phyloP scores from a whole-genome alignment of 1,140 invertebrate species.

The Pentalonia nigronervosa region DNA sequence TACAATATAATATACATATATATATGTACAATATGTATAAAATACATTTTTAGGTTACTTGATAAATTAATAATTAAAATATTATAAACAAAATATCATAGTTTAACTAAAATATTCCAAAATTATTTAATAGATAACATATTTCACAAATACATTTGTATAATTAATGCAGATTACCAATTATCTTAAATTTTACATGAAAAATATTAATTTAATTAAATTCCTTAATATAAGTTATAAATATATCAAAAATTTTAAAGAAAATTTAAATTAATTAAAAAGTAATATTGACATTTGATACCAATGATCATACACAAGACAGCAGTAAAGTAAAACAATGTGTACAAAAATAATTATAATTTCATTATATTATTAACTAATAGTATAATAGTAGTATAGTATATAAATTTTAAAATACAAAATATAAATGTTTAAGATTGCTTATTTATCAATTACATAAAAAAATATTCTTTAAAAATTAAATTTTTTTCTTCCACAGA shows the following conservation, averaged over 20 bases:
- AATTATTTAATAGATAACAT: neutral
- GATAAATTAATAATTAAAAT: neutral
- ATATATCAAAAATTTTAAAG: neutral
- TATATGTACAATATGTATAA: no score
- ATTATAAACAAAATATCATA: neutral
- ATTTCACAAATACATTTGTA: neutral
- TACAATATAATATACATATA: no score
- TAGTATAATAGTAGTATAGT: neutral
- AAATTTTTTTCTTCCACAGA: neutral
- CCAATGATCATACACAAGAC: neutral
- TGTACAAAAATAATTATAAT: neutral
- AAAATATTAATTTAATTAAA: neutral
- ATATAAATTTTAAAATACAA: neutral
- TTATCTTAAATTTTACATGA: no score
- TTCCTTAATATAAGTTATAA: neutral
- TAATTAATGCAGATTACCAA: neutral
- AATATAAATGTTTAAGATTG: neutral
- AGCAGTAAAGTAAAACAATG: neutral
- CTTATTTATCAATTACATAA: neutral
- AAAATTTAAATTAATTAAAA: neutral
- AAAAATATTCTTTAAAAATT: neutral
- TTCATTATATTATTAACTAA: neutral
- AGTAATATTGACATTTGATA: neutral
- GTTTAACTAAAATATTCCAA: neutral
- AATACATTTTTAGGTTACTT: no score